Base-by-base conservation (phyloP, 2,797 vertebrate species). In the Macrochelys suwanniensis region DNA sequence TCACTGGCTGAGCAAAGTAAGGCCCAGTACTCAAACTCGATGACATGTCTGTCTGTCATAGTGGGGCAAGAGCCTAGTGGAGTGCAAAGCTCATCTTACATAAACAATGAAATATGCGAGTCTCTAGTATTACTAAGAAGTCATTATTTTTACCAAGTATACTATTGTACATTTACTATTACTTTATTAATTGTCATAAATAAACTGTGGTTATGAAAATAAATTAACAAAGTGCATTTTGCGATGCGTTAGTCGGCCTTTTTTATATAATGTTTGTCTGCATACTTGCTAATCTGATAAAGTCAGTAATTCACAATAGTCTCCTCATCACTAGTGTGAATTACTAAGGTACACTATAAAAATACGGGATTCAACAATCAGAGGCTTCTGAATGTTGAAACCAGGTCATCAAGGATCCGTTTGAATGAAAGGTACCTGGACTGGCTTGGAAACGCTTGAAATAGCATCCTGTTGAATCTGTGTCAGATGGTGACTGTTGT, bases 171-270 rank as follows among this genome's bases (percentile, higher is more conserved):
- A 54, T 82, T 77, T 92, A 61, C 33, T 92, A 50, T 81, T 94
- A 78, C 78, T 65, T 87, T 92, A 71, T 5, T 77, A 87, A 94
- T 95, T 94, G 92, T 68, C 82, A n/a, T 89, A 90, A 92, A 83
- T 76, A 78, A 76, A 65, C 56, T 80, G n/a, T 85, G 94, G 47
- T 96, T 97, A 92, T 89, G 94, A 82, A 91, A 91, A 89, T 87
- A 89, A 84, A 65, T 93, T 76, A 71, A 68, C 74, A 54, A 91
- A 81, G 31, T 81, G 78, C 17, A 23, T 94, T 92, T 95, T 84
- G 37, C 4, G 31, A 86, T 87, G 84, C 80, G n/a, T 90, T 87
- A 33, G 85, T 89, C 26, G 93, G 68, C 83, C n/a, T 77, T 16
- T 82, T 93, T 71, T 71, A 10, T 37, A 83, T 56, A 12, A 28